Evolutionary conservation across 1,140 invertebrate genomes (phyloP), one percentile per base, ranked within the genome.

Genomic region (Bradynema listronoti): DNA sequence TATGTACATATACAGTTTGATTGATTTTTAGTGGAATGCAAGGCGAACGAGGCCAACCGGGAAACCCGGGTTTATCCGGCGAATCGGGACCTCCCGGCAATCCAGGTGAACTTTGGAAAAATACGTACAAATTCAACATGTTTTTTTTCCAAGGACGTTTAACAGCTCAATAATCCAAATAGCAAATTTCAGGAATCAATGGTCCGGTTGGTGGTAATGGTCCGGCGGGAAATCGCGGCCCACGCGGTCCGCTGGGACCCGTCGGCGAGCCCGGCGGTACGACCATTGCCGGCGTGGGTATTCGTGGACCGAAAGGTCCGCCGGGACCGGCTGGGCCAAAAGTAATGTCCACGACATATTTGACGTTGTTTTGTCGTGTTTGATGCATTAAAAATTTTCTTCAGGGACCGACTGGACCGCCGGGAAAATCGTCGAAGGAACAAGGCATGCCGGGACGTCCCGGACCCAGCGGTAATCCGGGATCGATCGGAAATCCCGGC

Each of bases 261-360:
- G 19, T 22, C 11, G 61, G 61, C 2, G 47, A 32, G 7, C 50
- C 46, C 29, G 61, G 60, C 19, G 61, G 41, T 4, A 24, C 61
- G 11, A 47, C 33, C 7, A 59, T 65, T 5, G 9, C 32, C 24
- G 61, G 66, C 42, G 50, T 69, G 24, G 69, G 69, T 11, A 64
- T 69, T 27, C 66, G 68, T 58, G 66, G 66, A 39, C 66, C 66
- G 14, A 53, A 67, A 41, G 66, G 66, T 1, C 64, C 63, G 1
- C 41, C 50, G 30, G 63, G 65, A 19, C 25, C 56, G 7, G n/a
- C 47, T 34, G 64, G 64, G 14, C 45, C 55, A 4, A 66, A 58
- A 25, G 57, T 34, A 22, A 56, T 9, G 54, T 61, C 27, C 30
- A 57, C 4, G 11, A 30, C 7, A 19, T 14, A 32, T 53, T 53